phyloP scores from a whole-genome alignment of 2,797 vertebrate genomes.

The Sparus aurata region DNA sequence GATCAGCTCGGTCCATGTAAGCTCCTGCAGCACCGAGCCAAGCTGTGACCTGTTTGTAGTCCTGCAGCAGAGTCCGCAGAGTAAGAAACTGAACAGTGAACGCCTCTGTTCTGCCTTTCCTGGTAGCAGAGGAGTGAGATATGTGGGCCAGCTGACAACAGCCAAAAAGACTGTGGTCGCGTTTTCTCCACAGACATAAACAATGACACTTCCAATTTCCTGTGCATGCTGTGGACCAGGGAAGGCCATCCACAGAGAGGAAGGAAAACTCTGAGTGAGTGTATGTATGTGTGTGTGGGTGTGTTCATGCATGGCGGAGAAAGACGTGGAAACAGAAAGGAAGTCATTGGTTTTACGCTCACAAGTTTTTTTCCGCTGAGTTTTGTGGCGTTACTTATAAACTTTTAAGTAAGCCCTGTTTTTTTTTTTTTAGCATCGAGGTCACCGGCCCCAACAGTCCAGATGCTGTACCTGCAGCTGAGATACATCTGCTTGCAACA shows the following conservation, averaged over 20 bases:
- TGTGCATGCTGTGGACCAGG: constrained; percentile 64
- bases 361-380: constrained; percentile 21
- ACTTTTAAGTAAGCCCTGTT: constrained; percentile 2
- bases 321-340: constrained; percentile 29
- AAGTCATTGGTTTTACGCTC: constrained; percentile 37
- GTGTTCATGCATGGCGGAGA: constrained; percentile 37
- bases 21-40: constrained; percentile 35
- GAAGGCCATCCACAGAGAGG: constrained; percentile 66
- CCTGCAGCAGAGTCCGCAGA: constrained; percentile 46
- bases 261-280: constrained; percentile 54
- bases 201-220: constrained; percentile 84
- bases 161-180: constrained; percentile 71
- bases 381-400: constrained; percentile 20
- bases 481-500: constrained; percentile 68
- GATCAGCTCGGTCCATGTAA: constrained; percentile 60
- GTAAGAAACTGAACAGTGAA: constrained; percentile 62
- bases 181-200: constrained; percentile 82
- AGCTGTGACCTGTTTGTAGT: constrained; percentile 62
- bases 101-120: constrained; percentile 69
- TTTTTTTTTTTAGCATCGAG: constrained; percentile 15
- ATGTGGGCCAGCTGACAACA: constrained; percentile 70
- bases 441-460: constrained; percentile 10
- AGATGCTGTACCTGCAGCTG: constrained; percentile 68
- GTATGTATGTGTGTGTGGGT: constrained; percentile 25
- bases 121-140: constrained; percentile 71